phyloP scores from a whole-genome alignment of 2,113 vertebrate genomes.

The Dermatemys mawii region DNA sequence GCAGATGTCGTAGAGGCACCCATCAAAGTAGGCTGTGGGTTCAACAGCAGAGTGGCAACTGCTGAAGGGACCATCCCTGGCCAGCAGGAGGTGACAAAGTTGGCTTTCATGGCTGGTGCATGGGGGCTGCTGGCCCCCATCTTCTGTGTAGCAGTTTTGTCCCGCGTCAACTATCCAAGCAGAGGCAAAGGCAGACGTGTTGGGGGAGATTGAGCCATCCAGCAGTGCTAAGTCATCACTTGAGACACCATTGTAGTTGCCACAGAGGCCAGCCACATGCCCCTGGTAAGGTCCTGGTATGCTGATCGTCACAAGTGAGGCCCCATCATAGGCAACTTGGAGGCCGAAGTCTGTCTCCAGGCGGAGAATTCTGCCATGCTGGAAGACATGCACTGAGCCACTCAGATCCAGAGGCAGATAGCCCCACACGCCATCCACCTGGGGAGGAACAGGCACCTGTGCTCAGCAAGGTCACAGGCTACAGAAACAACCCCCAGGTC shows the following conservation, averaged over 20 bases:
- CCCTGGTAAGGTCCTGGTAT: constrained; percentile 40
- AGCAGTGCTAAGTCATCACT: constrained; percentile 9
- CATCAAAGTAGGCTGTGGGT: constrained; percentile 61
- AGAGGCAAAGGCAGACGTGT: constrained; percentile 1
- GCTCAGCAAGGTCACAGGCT: background rate
- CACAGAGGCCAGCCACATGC: constrained; percentile 35
- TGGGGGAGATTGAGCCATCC: background rate
- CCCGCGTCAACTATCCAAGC: background rate
- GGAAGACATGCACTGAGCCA: constrained; percentile 4
- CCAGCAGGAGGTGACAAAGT: constrained; percentile 47
- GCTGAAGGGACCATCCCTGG: constrained; percentile 69
- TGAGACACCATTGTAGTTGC: constrained; percentile 55
- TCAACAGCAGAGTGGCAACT: constrained; percentile 68
- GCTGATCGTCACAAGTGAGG: background rate
- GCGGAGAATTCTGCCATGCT: constrained; percentile 7
- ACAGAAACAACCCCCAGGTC: constrained; percentile 35
- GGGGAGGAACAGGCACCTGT: constrained; percentile 15
- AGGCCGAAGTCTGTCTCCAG: constrained; percentile 26
- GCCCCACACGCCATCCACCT: constrained; percentile 46
- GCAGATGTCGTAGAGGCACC: constrained; percentile 71
- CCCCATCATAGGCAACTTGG: constrained; percentile 11
- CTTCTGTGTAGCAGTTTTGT: constrained; percentile 19
- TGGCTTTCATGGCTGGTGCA: background rate
- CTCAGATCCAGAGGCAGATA: constrained; percentile 3
- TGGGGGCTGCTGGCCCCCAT: no score